These are phyloP conservation scores for Byasa hedistus DNA, from an alignment of 2,888 invertebrate species.

Conservation along the genomic window DNA sequence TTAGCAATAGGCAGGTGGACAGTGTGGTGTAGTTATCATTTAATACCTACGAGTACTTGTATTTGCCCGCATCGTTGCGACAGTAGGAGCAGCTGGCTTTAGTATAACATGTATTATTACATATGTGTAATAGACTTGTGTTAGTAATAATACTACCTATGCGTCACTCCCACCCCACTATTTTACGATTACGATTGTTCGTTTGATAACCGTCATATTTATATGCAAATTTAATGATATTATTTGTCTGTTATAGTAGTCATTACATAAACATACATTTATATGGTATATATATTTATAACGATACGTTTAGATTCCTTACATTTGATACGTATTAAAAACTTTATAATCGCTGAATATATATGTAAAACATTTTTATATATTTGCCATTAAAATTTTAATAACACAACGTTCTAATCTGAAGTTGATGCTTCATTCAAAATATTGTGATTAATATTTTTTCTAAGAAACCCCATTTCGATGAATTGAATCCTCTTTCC, in stretches of 20 bases:
- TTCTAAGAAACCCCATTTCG: background rate
- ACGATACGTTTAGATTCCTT: background rate
- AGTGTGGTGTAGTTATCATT: constrained; percentile 17
- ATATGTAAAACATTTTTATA: too few relatives aligned
- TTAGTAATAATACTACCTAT: constrained; percentile 41
- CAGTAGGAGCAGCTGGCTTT: constrained; percentile 58
- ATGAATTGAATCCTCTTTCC: background rate
- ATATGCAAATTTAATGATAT: constrained; percentile 7
- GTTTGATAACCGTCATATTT: constrained; percentile 16
- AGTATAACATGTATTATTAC: constrained; percentile 54
- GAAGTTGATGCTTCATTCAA: too few relatives aligned
- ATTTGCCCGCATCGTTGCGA: constrained; percentile 43
- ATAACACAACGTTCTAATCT: too few relatives aligned
- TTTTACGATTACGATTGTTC: constrained; percentile 20
- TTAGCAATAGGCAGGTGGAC: constrained; percentile 28
- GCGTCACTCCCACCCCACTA: constrained; percentile 5
- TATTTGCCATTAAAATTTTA: too few relatives aligned
- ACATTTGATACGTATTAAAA: background rate
- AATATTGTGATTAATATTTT: too few relatives aligned
- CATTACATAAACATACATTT: constrained; percentile 26
- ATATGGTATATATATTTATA: background rate
- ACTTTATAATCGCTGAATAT: background rate
- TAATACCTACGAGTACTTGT: constrained; percentile 35
- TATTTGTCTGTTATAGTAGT: background rate
- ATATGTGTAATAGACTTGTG: constrained; percentile 41